phyloP scores from a whole-genome alignment of 2,797 vertebrate genomes.

The Helicolenus hilgendorfi region DNA sequence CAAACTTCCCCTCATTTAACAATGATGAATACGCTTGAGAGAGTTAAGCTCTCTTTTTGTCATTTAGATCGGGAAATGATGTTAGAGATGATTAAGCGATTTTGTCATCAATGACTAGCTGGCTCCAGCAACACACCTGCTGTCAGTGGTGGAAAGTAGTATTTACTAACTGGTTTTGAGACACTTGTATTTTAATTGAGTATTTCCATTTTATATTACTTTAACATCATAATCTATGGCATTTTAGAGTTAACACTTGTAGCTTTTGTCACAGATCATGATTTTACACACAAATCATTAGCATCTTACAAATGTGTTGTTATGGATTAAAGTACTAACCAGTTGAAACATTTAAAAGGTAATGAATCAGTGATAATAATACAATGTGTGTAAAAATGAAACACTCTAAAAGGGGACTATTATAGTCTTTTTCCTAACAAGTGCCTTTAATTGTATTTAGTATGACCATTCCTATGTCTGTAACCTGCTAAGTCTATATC shows the following conservation, averaged over 20 bases:
- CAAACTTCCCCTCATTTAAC: constrained; percentile 28
- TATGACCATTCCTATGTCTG: too few species aligned
- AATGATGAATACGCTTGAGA: constrained; percentile 16
- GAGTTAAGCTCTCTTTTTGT: not conserved
- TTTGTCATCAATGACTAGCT: constrained; percentile 2
- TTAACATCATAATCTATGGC: not conserved
- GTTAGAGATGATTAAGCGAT: constrained; percentile 14
- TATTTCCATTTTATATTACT: not conserved
- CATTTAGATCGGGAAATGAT: constrained; percentile 15
- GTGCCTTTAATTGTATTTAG: too few species aligned
- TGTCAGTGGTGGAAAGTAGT: not conserved
- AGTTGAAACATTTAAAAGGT: not conserved
- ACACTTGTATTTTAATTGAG: not conserved
- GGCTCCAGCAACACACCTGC: not conserved
- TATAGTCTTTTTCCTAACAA: too few species aligned
- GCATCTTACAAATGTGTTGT: not conserved
- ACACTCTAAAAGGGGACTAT: not conserved
- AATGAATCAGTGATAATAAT: not conserved
- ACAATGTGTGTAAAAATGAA: not conserved
- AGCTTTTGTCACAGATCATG: not conserved
- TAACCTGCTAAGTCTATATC: too few species aligned
- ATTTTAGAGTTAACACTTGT: not conserved
- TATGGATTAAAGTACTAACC: not conserved
- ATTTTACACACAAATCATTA: not conserved
- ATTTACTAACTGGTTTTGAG: not conserved